These are phyloP conservation scores for Hyposoter dolosus DNA, from an alignment of 2,888 invertebrate genomes.

Conservation along the genomic window DNA sequence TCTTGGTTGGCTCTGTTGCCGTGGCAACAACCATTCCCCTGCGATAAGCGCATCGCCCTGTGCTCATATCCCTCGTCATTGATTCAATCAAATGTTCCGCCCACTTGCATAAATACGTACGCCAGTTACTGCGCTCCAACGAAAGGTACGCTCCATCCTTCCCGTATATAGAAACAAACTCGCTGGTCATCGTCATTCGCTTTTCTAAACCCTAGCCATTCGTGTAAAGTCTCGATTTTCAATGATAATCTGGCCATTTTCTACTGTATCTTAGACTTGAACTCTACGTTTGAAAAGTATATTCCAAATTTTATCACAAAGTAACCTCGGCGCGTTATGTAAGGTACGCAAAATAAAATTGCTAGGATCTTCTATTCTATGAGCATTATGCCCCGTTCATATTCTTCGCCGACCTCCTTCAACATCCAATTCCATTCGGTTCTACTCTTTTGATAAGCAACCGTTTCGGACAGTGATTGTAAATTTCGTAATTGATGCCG, in stretches of 20 bases:
- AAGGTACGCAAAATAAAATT: no score
- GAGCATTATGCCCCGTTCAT: no score
- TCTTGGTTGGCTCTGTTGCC: conserved; percentile 3
- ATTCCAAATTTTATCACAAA: neutral
- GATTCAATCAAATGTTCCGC: neutral
- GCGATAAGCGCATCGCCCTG: neutral
- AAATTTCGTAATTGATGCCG: no score
- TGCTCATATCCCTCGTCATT: neutral
- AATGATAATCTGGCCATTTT: neutral
- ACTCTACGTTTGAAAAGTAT: neutral
- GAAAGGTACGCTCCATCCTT: neutral
- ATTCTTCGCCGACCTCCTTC: no score
- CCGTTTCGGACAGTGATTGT: no score
- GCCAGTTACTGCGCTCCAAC: neutral
- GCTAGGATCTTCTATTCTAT: no score
- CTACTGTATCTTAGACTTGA: neutral
- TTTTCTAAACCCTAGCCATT: neutral
- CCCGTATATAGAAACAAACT: neutral
- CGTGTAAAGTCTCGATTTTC: neutral
- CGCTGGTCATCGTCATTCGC: neutral
- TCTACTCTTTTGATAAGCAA: no score
- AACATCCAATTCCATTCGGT: no score
- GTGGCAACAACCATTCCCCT: conserved; percentile 18
- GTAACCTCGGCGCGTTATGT: neutral
- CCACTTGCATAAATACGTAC: neutral